Conservation (phyloP, 1,140 invertebrate species). For the Colletes latitarsis region DNA sequence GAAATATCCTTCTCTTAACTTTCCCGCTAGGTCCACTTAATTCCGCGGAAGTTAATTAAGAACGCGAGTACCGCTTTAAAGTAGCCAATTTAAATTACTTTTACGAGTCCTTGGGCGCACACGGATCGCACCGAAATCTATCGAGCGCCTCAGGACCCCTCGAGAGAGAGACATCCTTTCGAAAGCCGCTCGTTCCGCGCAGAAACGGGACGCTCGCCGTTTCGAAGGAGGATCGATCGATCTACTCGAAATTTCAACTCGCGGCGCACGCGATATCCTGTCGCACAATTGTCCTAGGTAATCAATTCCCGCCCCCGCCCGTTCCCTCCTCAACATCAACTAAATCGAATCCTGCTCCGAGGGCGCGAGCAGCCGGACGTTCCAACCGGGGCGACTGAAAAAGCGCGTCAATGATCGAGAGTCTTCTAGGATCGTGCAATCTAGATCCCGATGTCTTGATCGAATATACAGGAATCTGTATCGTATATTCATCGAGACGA, state of each 20-base stretch:
- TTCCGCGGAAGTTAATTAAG: constrained; percentile 52
- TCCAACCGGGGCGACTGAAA: constrained; percentile 18
- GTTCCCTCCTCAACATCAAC: constrained; percentile 38
- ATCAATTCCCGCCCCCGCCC: constrained; percentile 28
- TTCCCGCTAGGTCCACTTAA: constrained; percentile 52
- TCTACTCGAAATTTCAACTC: constrained; percentile 47
- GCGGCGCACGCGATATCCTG: constrained; percentile 43
- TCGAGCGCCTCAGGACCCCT: neutral
- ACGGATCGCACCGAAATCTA: constrained; percentile 40
- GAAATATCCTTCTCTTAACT: constrained; percentile 53
- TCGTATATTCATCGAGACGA: too few relatives aligned
- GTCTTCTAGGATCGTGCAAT: neutral
- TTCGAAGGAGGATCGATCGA: constrained; percentile 31
- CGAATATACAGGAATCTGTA: too few relatives aligned
- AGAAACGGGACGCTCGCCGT: neutral
- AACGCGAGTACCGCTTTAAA: constrained; percentile 42
- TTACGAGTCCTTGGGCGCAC: constrained; percentile 45
- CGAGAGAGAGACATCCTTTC: neutral
- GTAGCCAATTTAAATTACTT: constrained; percentile 54
- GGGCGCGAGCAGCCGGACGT: neutral
- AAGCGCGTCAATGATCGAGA: neutral
- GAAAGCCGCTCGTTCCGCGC: neutral
- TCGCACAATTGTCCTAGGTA: constrained; percentile 43
- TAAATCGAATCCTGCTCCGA: constrained; percentile 37
- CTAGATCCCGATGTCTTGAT: too few relatives aligned